Base-by-base conservation (phyloP, 1,140 invertebrate genomes). In the Pseudachorutes palmiensis region DNA sequence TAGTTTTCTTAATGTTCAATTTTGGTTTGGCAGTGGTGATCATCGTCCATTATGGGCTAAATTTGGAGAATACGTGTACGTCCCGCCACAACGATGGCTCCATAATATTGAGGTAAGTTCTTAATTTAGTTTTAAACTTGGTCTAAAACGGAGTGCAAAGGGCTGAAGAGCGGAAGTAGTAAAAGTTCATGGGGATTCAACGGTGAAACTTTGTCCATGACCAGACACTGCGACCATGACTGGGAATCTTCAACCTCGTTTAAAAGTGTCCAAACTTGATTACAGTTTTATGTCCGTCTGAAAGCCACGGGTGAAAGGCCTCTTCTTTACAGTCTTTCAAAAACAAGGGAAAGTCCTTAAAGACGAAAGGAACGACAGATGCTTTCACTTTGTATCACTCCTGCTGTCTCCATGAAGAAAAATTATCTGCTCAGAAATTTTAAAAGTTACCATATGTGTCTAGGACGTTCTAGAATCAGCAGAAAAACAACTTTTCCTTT, bases 21-120 rank as follows among this genome's bases (percentile, higher is more conserved):
- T 63, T 63, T 63, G 14, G 19, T 45, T 71, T 82, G 83, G 19
- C 74, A 92, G 89, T 79, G 91, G 90, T 36, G 77, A 83, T 32
- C 90, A 91, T 78, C 83, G 91, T 72, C 88, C 90, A 29, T 77
- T 90, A 14, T 92, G 90, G 85, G 85, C 90, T 12, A 79, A 82
- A 55, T 94, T 88, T 79, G 92, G 92, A 45, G 88, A 90, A 77
- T 94, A 94, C 76, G 81, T 79, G 64, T 94, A 86, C 78, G 66
- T 93, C 45, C 92, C 92, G 5, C 82, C 79, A 61, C 90, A 94
- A 76, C 79, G 92, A 73, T 94, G 90, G 88, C 69, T 94, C 5
- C 90, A 92, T 74, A 91, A 83, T 77, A 78, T 94, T 33, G 91
- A 93, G 79, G 85, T 86, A 78, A 76, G 63, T 73, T 64, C 19